Percentiles rank a stretch among this genome's conserved stretches.
Evolutionary conservation across 2,888 invertebrate genomes (phyloP).

Genomic region (Tachina lurida): DNA sequence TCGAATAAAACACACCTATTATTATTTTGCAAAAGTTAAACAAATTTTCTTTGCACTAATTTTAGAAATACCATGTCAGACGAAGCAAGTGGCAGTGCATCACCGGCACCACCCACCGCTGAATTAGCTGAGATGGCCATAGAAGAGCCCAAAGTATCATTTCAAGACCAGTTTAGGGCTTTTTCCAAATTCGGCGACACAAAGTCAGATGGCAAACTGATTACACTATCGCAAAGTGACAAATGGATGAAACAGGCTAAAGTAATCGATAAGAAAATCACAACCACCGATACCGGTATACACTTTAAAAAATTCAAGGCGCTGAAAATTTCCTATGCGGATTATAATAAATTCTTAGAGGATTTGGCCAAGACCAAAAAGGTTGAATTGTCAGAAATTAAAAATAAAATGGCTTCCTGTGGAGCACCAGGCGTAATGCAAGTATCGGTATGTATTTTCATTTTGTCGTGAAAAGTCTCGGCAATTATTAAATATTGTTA

Average conservation of each 20-base stretch:
- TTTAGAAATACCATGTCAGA: slow-evolving; percentile 77
- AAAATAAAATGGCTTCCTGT: slow-evolving; percentile 90
- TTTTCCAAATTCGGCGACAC: slow-evolving; percentile 94
- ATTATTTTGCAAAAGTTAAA: background rate
- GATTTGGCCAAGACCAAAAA: slow-evolving; percentile 93
- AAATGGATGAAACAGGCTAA: slow-evolving; percentile 97
- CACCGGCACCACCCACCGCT: slow-evolving; percentile 77
- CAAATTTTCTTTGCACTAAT: slow-evolving; percentile 37
- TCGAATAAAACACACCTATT: too few species aligned
- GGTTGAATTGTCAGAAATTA: slow-evolving; percentile 90
- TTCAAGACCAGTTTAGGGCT: slow-evolving; percentile 89
- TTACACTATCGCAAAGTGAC: slow-evolving; percentile 94
- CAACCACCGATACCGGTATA: slow-evolving; percentile 95
- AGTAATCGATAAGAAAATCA: slow-evolving; percentile 92
- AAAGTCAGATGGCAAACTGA: slow-evolving; percentile 92
- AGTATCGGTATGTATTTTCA: slow-evolving; percentile 76
- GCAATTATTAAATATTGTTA: background rate
- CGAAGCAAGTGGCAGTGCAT: slow-evolving; percentile 74
- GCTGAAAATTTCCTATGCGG: slow-evolving; percentile 88
- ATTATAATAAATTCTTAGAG: slow-evolving; percentile 93
- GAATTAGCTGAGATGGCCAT: slow-evolving; percentile 81
- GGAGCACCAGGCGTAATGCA: slow-evolving; percentile 88
- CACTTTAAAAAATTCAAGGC: slow-evolving; percentile 94
- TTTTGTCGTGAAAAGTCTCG: background rate
- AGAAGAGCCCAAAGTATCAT: slow-evolving; percentile 81